phyloP scores from a whole-genome alignment of 2,888 invertebrate species.

The Uropetala carovei region DNA sequence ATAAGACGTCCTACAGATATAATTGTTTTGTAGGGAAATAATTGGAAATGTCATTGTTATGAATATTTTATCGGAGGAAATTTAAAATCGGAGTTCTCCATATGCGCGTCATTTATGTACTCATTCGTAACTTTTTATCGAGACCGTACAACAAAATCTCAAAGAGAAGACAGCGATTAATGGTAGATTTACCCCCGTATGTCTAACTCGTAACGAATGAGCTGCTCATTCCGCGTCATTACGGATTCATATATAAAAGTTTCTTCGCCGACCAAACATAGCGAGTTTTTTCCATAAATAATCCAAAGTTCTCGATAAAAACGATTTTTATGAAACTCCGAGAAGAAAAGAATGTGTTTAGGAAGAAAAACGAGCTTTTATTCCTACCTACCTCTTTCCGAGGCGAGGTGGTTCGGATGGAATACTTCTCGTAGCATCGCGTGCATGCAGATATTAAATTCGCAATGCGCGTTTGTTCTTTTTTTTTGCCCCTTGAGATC shows the following conservation, averaged over 20 bases:
- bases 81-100: no score
- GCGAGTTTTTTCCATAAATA: not conserved
- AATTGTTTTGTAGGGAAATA: no score
- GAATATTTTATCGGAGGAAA: no score
- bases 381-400: not conserved
- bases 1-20: no score
- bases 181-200: no score
- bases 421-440: not conserved
- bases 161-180: no score
- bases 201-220: not conserved
- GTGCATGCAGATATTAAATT: constrained; percentile 25
- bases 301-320: not conserved
- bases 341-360: not conserved
- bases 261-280: not conserved
- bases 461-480: not conserved
- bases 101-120: no score
- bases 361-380: not conserved
- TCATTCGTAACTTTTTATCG: no score
- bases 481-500: not conserved
- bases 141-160: no score
- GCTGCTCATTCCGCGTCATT: not conserved
- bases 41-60: no score
- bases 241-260: not conserved
- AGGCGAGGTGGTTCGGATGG: not conserved
- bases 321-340: not conserved